Conservation (phyloP, 2,888 invertebrate species). For the Busseola fusca region DNA sequence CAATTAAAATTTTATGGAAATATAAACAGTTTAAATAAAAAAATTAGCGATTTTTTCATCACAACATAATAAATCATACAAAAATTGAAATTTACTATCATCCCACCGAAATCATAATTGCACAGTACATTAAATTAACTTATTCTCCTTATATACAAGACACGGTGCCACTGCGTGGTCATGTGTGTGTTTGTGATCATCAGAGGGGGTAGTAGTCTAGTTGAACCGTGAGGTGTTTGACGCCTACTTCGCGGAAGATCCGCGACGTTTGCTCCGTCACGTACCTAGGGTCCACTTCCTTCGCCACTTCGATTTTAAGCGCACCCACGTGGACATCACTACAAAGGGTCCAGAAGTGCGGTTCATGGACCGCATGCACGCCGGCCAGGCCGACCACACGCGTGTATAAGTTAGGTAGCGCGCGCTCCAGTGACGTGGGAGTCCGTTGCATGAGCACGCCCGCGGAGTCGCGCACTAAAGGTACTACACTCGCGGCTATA, state of each 20-base stretch:
- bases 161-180: slow-evolving; percentile 51
- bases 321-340: slow-evolving; percentile 98
- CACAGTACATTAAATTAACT: slow-evolving; percentile 63
- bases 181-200: slow-evolving; percentile 71
- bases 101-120: slow-evolving; percentile 62
- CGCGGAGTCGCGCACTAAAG: slow-evolving; percentile 95
- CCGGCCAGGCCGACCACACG: slow-evolving; percentile 97
- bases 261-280: slow-evolving; percentile 97
- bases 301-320: slow-evolving; percentile 97
- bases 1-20: slow-evolving; percentile 41
- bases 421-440: slow-evolving; percentile 94
- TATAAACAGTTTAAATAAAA: slow-evolving; percentile 37
- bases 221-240: slow-evolving; percentile 97
- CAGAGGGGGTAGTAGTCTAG: slow-evolving; percentile 94
- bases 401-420: slow-evolving; percentile 96
- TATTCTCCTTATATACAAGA: slow-evolving; percentile 67
- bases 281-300: slow-evolving; percentile 97
- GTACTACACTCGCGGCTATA: slow-evolving; percentile 95
- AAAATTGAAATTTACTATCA: slow-evolving; percentile 57
- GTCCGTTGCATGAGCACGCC: slow-evolving; percentile 98
- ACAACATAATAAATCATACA: slow-evolving; percentile 58
- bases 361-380: slow-evolving; percentile 98
- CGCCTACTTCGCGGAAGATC: slow-evolving; percentile 97
- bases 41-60: slow-evolving; percentile 44
- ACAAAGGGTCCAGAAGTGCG: slow-evolving; percentile 99